These are phyloP conservation scores for Alviniconcha marisindica DNA, from an alignment of 1,140 invertebrate species.

Conservation along the genomic window DNA sequence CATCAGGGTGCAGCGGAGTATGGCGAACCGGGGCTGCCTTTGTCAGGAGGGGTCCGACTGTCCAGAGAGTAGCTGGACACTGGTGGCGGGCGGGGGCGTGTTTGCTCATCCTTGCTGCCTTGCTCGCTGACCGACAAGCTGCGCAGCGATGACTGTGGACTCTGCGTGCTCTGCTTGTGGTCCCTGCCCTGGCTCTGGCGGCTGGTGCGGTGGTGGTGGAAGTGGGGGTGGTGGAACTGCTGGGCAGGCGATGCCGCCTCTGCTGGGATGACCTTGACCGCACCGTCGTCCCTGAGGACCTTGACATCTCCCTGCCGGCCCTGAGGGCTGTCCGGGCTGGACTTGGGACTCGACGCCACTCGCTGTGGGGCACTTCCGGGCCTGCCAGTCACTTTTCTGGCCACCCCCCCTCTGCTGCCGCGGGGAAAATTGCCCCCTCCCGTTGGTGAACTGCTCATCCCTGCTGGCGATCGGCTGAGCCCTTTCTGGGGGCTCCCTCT, in stretches of 20 bases:
- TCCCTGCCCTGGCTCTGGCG: not conserved
- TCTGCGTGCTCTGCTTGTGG: conserved; percentile 39
- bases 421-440: not conserved
- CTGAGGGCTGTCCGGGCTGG: not conserved
- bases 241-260: not conserved
- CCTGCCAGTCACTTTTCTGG: not conserved
- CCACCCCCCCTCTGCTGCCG: too few species aligned
- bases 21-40: not conserved
- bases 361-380: not conserved
- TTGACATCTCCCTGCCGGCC: not conserved
- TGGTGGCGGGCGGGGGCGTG: not conserved
- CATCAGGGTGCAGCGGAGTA: too few species aligned
- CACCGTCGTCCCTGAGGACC: not conserved
- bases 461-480: not conserved
- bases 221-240: conserved; percentile 35
- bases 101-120: not conserved
- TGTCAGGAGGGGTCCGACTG: not conserved
- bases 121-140: conserved; percentile 16
- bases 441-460: not conserved
- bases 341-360: not conserved
- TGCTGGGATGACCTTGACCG: too few species aligned
- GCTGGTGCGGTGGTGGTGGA: conserved; percentile 25
- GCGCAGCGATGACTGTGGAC: conserved; percentile 14
- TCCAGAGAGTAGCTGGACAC: conserved; percentile 28
- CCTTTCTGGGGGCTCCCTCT: not conserved